Evolutionary conservation across 2,888 invertebrate species (phyloP), one percentile per base, ranked within the genome.

Genomic region (Lithophane ornitopus): DNA sequence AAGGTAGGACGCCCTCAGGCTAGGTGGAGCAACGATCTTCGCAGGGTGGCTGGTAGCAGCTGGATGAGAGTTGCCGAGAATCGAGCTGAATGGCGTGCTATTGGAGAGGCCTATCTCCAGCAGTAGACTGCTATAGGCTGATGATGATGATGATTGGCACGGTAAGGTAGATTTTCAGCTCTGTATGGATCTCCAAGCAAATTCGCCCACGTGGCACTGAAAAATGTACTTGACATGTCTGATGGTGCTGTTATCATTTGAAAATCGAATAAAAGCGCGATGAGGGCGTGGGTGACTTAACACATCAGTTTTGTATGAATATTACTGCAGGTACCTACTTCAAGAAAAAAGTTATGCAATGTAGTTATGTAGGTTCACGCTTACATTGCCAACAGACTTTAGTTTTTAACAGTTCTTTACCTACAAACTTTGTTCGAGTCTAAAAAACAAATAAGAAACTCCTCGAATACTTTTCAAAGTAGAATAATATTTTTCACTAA

Each of bases 331-430:
- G 11, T 41, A 49, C 22, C 9, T 22, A 22, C 6, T 19, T 22
- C 65, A 16, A 69, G 8, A 46, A 66, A 69, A 34, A 39, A 71
- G 16, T 8, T 22, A 7, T 16, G 26, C 3, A 46, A 26, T 49
- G 7, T 39, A 39, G 12, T 1, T 41, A 49, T 52, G 14, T 16
- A 44, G 12, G 14, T 66, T 28, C n/a, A n/a, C 3, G 2, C 16
- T 9, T 14, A 14, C 19, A 46, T 14, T 70, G n/a, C 6, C 41
- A 41, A 44, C 49, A 52, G 16, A 59, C n/a, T 70, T 75, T 34
- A 34, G 9, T 52, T 75, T 74, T 58, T n/a, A 34, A 70, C 14
- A 49, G 6, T 70, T 69, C 4, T 76, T 34, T 70, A 58, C 56
- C 70, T 28, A 16, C 22, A 56, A 78, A 78, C 49, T 52, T 69